These are phyloP conservation scores for Euphonia xanthogaster DNA, from an alignment of 2,797 vertebrate species.

Conservation along the genomic window DNA sequence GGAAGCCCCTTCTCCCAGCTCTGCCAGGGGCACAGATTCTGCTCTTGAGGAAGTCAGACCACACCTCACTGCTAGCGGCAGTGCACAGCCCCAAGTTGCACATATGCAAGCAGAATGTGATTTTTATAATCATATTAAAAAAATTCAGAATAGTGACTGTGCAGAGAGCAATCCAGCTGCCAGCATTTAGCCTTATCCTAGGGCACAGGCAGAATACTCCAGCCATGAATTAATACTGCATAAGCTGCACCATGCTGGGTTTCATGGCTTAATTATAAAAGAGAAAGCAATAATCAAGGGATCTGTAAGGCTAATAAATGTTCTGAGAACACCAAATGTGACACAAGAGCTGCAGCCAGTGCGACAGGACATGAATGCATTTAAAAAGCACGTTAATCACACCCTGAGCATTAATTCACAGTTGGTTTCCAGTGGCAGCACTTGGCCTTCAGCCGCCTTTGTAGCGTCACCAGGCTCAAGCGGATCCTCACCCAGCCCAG, in stretches of 20 bases:
- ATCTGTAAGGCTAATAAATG: conserved; percentile 58
- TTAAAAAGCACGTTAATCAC: conserved; percentile 14
- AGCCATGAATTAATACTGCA: conserved; percentile 21
- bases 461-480: background rate
- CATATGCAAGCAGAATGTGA: background rate
- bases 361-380: background rate
- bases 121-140: conserved; percentile 50
- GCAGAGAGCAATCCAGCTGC: conserved; percentile 35
- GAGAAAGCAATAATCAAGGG: conserved; percentile 63
- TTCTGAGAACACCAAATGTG: conserved; percentile 38
- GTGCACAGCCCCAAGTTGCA: background rate
- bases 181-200: conserved; percentile 33
- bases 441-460: background rate
- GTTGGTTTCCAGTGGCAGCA: background rate
- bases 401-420: background rate
- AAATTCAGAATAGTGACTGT: conserved; percentile 7
- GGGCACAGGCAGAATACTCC: background rate
- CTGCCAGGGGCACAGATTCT: background rate
- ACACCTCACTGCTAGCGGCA: accelerated
- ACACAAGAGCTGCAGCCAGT: background rate
- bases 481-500: background rate
- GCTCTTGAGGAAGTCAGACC: background rate
- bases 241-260: conserved; percentile 33
- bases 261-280: conserved; percentile 61
- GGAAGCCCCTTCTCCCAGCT: background rate